These are phyloP conservation scores for Notoglanidium macrostoma DNA, from an alignment of 2,797 vertebrate species.

Conservation along the genomic window DNA sequence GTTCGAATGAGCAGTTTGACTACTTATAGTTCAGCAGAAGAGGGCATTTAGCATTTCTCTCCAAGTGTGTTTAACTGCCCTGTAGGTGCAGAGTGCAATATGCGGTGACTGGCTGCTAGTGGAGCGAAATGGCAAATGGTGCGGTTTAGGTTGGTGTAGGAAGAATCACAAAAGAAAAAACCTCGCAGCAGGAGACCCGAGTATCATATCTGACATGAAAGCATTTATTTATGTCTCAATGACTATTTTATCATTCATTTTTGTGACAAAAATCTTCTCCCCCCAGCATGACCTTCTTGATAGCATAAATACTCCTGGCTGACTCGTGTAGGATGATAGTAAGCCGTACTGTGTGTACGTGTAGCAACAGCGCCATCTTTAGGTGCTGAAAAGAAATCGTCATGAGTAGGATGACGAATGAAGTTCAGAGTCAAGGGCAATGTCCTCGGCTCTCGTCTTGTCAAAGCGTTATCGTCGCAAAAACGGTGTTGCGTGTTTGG, in stretches of 20 bases:
- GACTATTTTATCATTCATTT: background rate
- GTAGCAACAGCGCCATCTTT: slow-evolving; percentile 4
- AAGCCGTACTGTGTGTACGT: background rate
- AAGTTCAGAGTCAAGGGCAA: background rate
- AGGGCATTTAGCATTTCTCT: background rate
- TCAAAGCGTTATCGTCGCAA: background rate
- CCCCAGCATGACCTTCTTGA: background rate
- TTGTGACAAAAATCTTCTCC: background rate
- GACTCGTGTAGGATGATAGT: background rate
- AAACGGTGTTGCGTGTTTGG: background rate
- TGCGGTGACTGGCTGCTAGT: background rate
- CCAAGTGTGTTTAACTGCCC: background rate
- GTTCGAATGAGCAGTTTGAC: background rate
- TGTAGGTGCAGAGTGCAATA: background rate
- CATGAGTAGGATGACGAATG: background rate
- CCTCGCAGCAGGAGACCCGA: background rate
- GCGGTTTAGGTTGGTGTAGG: too few species aligned
- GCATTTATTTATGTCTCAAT: background rate
- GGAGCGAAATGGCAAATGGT: background rate
- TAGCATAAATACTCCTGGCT: background rate
- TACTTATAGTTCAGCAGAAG: background rate
- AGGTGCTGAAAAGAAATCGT: background rate
- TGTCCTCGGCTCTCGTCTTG: background rate
- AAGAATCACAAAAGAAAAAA: background rate
- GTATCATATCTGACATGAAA: background rate